Evolutionary conservation across 2,113 vertebrate species (phyloP).

Genomic region (Pica pica): DNA sequence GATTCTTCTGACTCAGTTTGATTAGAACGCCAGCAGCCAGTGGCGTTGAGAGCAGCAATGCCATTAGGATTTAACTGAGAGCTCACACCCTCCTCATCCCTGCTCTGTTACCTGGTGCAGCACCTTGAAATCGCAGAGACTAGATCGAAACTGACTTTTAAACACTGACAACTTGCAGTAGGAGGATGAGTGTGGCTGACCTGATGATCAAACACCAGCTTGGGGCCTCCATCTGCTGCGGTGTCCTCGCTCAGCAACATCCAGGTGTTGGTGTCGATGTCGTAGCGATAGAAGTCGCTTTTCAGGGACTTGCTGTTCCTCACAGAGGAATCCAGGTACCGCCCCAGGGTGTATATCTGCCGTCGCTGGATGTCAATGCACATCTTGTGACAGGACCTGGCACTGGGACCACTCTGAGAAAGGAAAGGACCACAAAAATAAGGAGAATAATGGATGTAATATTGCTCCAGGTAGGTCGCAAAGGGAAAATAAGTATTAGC

Average conservation of each 20-base stretch:
- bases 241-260: conserved; percentile 94
- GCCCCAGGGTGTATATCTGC: conserved; percentile 95
- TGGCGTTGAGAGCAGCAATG: neutral
- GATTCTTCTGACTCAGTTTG: neutral
- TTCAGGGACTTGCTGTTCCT: conserved; percentile 98
- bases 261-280: conserved; percentile 95
- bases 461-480: neutral
- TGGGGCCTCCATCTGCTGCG: conserved; percentile 91
- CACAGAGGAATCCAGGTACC: conserved; percentile 96
- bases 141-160: neutral
- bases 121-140: rapidly evolving
- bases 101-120: neutral
- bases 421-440: neutral
- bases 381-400: conserved; percentile 98
- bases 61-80: neutral
- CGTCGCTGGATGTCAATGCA: conserved; percentile 95
- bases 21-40: neutral
- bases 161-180: neutral
- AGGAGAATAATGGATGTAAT: neutral
- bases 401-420: conserved; percentile 89
- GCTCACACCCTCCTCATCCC: neutral
- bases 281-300: conserved; percentile 97
- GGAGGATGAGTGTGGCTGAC: conserved; percentile 61
- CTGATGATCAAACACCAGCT: conserved; percentile 98
- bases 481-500: neutral